Evolutionary conservation across 2,888 invertebrate species (phyloP), one percentile per base, ranked within the genome.

Genomic region (Agriopis marginaria): DNA sequence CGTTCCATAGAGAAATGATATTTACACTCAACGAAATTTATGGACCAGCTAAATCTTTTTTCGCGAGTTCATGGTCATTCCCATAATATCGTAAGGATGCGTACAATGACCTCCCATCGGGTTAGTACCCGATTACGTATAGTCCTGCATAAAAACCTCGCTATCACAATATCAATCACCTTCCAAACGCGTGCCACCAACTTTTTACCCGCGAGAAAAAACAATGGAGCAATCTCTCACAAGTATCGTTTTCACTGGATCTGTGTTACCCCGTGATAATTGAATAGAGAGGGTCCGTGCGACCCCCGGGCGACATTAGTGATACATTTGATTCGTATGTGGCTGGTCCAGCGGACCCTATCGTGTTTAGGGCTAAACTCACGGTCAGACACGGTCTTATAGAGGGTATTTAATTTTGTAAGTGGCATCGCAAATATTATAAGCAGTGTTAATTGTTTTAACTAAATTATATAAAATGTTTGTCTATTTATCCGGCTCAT

Each of bases 191-290:
- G 91, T 88, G 90, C 77, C 83, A 62, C 72, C 75, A 82, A 83
- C 89, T 93, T 93, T 93, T 93, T 92, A 90, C 85, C 88, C 90
- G 87, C 93, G 94, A 94, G 94, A 94, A 94, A 94, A 94, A 94
- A 94, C 94, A 94, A 94, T 93, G 90, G 87, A 89, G 87, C 89
- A 90, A 93, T 93, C 91, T 94, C 94, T 93, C 94, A 94, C 94
- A 92, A 93, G 93, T 94, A 94, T 94, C 94, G 85, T 85, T 94
- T 94, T 90, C 94, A 93, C 90, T 87, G 84, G 91, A 89, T 89
- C 88, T 87, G 84, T 86, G 88, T 87, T 86, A 84, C 87, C 85
- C 86, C 88, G 90, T 82, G 86, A 92, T 94, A 93, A 94, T 93
- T 94, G 93, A 92, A 92, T 90, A 84, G 86, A 83, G 88, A 45